A percentile compares a stretch with the other conserved stretches of the same genome.
Evolutionary conservation across 2,113 vertebrate genomes (phyloP).

Genomic region (Corvus cornix): DNA sequence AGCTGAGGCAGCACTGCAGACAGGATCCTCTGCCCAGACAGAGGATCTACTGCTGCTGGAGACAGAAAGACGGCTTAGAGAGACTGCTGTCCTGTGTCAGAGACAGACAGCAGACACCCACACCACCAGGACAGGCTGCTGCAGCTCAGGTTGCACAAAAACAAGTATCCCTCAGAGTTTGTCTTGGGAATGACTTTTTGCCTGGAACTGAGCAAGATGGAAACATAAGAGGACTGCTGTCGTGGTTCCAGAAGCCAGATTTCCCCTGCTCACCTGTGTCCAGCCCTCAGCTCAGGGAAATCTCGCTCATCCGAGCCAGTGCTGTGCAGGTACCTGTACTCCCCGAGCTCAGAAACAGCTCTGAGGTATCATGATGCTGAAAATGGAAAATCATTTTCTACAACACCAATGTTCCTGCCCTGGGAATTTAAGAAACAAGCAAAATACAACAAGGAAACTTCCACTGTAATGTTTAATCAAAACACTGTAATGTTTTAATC

Average conservation of each 20-base stretch:
- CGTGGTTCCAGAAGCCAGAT: fast-evolving
- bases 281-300: not conserved
- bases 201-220: not conserved
- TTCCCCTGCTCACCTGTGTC: not conserved
- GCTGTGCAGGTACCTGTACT: not conserved
- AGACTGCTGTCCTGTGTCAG: not conserved
- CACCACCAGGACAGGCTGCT: not conserved
- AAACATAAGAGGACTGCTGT: not conserved
- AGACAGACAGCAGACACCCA: not conserved
- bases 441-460: not conserved
- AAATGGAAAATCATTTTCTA: not conserved
- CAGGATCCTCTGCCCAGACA: not conserved
- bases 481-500: not conserved
- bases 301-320: not conserved
- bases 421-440: not conserved
- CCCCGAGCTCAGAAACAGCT: not conserved
- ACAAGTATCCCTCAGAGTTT: not conserved
- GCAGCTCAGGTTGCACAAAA: constrained; percentile 1
- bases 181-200: not conserved
- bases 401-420: not conserved
- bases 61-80: not conserved
- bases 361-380: not conserved
- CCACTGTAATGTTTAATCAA: not conserved
- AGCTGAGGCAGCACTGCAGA: constrained; percentile 10
- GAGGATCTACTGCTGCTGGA: not conserved